Conservation (phyloP, 1,140 invertebrate genomes). For the Trichonephila inaurata region DNA sequence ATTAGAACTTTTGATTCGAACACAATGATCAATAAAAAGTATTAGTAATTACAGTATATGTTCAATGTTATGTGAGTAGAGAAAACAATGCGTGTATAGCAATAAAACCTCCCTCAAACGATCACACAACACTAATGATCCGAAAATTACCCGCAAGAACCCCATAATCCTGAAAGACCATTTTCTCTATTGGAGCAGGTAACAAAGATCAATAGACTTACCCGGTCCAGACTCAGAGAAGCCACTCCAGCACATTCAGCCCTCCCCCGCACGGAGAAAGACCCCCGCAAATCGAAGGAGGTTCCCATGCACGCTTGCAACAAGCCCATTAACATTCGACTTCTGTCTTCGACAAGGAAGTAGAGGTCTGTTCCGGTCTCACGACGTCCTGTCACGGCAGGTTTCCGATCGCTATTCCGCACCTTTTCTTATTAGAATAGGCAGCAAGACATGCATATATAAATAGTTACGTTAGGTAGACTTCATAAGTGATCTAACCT, state of each 20-base stretch:
- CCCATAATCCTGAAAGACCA: background rate
- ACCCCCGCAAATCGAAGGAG: background rate
- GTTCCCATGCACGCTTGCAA: background rate
- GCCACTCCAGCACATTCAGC: background rate
- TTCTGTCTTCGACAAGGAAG: background rate
- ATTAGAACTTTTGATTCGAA: too few relatives aligned
- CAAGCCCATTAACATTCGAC: slow-evolving; percentile 7
- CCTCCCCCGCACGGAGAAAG: background rate
- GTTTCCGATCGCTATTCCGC: background rate
- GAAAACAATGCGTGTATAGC: too few relatives aligned
- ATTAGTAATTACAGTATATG: too few relatives aligned
- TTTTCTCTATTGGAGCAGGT: background rate
- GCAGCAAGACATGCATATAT: too few relatives aligned
- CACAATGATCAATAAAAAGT: too few relatives aligned
- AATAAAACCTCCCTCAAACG: too few relatives aligned
- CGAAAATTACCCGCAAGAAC: too few relatives aligned
- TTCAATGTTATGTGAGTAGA: too few relatives aligned
- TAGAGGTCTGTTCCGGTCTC: slow-evolving; percentile 4
- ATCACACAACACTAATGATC: too few relatives aligned
- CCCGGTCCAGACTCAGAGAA: background rate
- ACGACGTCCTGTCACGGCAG: slow-evolving; percentile 24
- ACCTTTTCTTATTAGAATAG: too few relatives aligned
- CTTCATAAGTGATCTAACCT: too few relatives aligned
- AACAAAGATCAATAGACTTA: slow-evolving; percentile 6
- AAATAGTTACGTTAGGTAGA: too few relatives aligned